These are phyloP conservation scores for Melospiza melodia DNA, from an alignment of 2,113 vertebrate species.

Conservation along the genomic window DNA sequence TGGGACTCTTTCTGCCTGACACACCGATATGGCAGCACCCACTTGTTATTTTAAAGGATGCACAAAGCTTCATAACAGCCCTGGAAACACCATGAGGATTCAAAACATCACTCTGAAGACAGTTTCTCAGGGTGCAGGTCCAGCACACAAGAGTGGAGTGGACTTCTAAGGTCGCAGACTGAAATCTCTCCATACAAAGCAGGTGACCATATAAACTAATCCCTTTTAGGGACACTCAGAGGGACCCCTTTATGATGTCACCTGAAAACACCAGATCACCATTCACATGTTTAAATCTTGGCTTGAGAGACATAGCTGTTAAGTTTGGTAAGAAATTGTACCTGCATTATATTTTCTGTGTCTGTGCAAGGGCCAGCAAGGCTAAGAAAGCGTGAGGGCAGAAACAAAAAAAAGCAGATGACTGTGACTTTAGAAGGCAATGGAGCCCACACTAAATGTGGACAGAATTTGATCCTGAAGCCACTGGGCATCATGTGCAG, in stretches of 20 bases:
- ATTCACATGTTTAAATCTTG: not conserved
- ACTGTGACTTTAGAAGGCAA: not conserved
- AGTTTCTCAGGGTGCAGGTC: not conserved
- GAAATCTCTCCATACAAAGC: not conserved
- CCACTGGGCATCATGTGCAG: not conserved
- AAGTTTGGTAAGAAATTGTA: not conserved
- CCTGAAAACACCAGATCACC: not conserved
- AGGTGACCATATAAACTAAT: not conserved
- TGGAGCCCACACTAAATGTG: not conserved
- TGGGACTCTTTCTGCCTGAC: not conserved
- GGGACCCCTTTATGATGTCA: not conserved
- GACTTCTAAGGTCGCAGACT: not conserved
- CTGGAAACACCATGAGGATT: not conserved
- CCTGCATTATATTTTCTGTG: not conserved
- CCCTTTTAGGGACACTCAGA: not conserved
- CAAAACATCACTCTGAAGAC: not conserved
- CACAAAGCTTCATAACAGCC: not conserved
- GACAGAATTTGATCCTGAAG: not conserved
- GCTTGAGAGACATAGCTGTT: not conserved
- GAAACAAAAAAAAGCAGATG: not conserved
- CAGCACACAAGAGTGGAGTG: not conserved
- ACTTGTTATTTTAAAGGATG: not conserved
- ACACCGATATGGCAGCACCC: rapidly evolving
- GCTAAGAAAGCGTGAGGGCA: not conserved
- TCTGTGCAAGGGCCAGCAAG: not conserved